A percentile compares a stretch with the other conserved stretches of the same genome.
Evolutionary conservation across 2,797 vertebrate species (phyloP).

Genomic region (Myripristis jacobus): DNA sequence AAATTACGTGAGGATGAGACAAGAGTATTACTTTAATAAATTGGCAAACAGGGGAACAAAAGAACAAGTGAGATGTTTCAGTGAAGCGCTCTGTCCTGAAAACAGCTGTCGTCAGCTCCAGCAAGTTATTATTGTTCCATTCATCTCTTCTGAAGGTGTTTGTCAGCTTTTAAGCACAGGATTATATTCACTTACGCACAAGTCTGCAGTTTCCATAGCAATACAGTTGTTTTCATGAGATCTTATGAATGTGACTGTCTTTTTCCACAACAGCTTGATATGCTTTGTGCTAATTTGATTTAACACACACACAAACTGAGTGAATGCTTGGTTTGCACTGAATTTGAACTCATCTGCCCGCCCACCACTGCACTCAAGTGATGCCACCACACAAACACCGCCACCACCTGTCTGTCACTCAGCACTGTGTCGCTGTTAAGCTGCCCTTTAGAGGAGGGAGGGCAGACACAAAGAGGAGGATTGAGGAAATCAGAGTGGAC

Average conservation of each 20-base stretch:
- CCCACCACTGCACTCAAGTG: background rate
- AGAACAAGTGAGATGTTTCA: background rate
- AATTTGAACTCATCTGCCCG: conserved; percentile 30
- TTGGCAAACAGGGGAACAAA: conserved; percentile 20
- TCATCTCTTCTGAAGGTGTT: conserved; percentile 1
- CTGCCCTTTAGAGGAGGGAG: background rate
- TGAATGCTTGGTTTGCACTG: conserved; percentile 31
- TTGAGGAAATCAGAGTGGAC: background rate
- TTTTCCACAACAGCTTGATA: conserved; percentile 44
- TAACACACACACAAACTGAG: conserved; percentile 2
- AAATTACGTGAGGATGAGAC: background rate
- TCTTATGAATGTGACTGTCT: conserved; percentile 30
- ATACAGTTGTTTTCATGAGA: conserved; percentile 53
- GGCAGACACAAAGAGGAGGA: background rate
- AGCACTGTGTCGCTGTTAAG: background rate
- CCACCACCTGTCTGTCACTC: conserved; percentile 6
- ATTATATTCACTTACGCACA: conserved; percentile 12
- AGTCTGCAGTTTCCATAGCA: conserved; percentile 64
- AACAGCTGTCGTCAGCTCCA: background rate
- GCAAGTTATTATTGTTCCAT: conserved; percentile 25
- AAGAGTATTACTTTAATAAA: conserved; percentile 22
- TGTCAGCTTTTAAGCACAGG: conserved; percentile 10
- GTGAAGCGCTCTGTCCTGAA: conserved; percentile 25
- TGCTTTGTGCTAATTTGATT: conserved; percentile 33
- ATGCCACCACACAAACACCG: background rate